Conservation (phyloP, 2,888 invertebrate genomes). For the Eurois occulta region DNA sequence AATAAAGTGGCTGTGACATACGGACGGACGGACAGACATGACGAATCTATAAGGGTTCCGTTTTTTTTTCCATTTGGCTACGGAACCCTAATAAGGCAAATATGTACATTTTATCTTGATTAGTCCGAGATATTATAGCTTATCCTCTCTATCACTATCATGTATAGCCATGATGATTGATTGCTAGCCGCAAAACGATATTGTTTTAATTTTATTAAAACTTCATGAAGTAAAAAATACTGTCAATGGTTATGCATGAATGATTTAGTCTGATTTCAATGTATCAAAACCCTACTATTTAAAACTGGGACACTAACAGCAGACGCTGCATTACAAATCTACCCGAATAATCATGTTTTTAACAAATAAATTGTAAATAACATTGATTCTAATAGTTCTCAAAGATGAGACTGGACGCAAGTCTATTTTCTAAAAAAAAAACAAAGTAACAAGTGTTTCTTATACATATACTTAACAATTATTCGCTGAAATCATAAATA, state of each 20-base stretch:
- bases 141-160: conserved; percentile 17
- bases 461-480: not conserved
- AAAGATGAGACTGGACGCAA: not conserved
- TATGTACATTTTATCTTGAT: conserved; percentile 16
- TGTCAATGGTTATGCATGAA: not conserved
- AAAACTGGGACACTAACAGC: not conserved
- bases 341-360: not conserved
- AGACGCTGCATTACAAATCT: not conserved
- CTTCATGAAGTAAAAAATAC: not conserved
- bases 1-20: no score
- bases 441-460: no score
- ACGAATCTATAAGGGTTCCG: no score
- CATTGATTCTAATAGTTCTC: conserved; percentile 1
- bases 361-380: not conserved
- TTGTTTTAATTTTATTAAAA: conserved; percentile 7
- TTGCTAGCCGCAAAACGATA: conserved; percentile 21
- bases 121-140: conserved; percentile 29
- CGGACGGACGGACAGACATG: no score
- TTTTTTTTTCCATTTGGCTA: no score
- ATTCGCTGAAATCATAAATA: conserved; percentile 22
- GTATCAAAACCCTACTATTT: not conserved
- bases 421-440: not conserved
- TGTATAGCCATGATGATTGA: conserved; percentile 31
- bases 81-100: no score
- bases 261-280: not conserved